Conservation (phyloP, 2,888 invertebrate species). For the Orgyia antiqua region DNA sequence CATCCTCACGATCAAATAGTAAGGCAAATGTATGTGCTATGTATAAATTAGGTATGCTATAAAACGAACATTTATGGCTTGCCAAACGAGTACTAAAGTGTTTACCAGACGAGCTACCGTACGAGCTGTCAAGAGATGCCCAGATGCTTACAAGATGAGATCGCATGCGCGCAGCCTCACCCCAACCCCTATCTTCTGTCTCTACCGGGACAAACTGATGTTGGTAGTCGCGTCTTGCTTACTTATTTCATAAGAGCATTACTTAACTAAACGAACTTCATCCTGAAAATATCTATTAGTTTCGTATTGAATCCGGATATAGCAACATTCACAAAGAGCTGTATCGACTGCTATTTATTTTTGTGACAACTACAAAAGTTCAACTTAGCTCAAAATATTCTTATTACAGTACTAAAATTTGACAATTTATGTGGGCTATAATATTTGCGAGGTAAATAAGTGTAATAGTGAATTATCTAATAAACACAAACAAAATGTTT, state of each 20-base stretch:
- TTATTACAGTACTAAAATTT: no score
- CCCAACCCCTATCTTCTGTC: constrained; percentile 23
- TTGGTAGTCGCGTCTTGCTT: constrained; percentile 24
- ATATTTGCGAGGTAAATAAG: no score
- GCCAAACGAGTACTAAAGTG: no score
- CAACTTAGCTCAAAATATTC: no score
- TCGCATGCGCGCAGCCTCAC: constrained; percentile 63
- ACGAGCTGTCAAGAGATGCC: no score
- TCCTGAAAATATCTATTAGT: constrained; percentile 9
- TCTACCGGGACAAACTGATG: constrained; percentile 13
- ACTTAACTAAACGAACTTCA: constrained; percentile 20
- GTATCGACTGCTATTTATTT: constrained; percentile 4
- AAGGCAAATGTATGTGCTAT: no score
- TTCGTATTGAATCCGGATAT: constrained; percentile 18
- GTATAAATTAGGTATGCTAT: no score
- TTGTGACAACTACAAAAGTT: no score
- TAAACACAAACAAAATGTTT: not conserved
- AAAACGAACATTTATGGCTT: no score
- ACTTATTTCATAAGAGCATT: constrained; percentile 13
- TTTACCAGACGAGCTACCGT: no score
- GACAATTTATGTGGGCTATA: no score
- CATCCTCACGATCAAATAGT: no score
- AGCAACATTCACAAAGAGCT: constrained; percentile 15
- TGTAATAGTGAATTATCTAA: not conserved
- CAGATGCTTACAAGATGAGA: not conserved